Evolutionary conservation across 2,797 vertebrate genomes (phyloP).

Genomic region (Acrossocheilus fasciatus): DNA sequence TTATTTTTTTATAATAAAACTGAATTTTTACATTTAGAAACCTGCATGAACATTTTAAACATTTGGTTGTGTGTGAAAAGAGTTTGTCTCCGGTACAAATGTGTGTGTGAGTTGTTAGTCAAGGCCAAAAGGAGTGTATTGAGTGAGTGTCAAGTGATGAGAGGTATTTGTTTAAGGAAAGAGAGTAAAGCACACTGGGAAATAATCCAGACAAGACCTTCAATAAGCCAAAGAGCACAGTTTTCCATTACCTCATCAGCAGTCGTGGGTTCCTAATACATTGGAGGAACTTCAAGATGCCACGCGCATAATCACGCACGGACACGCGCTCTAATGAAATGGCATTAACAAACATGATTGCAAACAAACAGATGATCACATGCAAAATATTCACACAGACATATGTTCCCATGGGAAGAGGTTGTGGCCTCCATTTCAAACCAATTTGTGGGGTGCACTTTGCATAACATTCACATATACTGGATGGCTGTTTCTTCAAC

Average conservation of each 20-base stretch:
- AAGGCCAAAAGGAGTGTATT: background rate
- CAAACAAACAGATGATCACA: constrained; percentile 47
- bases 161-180: constrained; percentile 44
- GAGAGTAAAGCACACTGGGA: constrained; percentile 42
- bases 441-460: constrained; percentile 32
- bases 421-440: constrained; percentile 46
- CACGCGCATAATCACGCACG: constrained; percentile 13
- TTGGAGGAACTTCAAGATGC: background rate
- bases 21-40: background rate
- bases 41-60: background rate
- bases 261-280: constrained; percentile 18
- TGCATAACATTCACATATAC: constrained; percentile 9
- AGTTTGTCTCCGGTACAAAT: background rate
- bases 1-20: background rate
- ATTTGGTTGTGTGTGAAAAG: background rate
- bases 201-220: constrained; percentile 34
- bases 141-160: background rate
- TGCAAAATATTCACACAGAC: constrained; percentile 34
- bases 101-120: background rate
- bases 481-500: background rate
- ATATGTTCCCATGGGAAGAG: constrained; percentile 18
- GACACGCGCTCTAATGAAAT: constrained; percentile 20
- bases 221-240: constrained; percentile 29
- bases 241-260: constrained; percentile 46
- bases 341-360: constrained; percentile 33